Percentiles rank a stretch among this genome's conserved stretches.
These are phyloP conservation scores for Charina bottae DNA, from an alignment of 2,113 vertebrate species.

Conservation along the genomic window DNA sequence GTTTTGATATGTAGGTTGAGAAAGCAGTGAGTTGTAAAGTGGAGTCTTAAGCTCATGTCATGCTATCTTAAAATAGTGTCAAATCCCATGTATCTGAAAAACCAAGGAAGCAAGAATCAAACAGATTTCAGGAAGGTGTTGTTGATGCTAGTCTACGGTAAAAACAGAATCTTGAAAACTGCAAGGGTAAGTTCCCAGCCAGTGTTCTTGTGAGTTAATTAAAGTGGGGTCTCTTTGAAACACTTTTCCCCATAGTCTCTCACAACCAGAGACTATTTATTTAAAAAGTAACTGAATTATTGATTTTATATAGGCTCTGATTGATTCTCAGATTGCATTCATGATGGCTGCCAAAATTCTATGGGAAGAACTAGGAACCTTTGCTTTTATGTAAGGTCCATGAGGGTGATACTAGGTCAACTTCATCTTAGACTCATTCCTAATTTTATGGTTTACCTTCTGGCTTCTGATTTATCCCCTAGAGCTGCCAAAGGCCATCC, in stretches of 20 bases:
- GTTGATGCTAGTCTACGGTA: neutral
- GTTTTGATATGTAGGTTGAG: neutral
- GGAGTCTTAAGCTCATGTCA: neutral
- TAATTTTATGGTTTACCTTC: neutral
- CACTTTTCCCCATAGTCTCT: neutral
- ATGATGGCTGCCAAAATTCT: neutral
- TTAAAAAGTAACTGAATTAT: neutral
- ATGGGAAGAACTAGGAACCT: neutral
- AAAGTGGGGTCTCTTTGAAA: neutral
- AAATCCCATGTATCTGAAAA: neutral
- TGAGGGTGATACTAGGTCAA: neutral
- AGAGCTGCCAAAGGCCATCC: neutral
- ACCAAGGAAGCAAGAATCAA: neutral
- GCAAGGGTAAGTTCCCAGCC: neutral
- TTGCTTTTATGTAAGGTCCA: neutral
- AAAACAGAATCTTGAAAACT: neutral
- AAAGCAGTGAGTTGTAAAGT: neutral
- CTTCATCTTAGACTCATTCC: neutral
- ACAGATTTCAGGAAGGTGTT: neutral
- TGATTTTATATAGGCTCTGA: neutral
- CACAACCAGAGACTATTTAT: neutral
- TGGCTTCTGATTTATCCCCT: neutral
- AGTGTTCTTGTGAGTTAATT: neutral
- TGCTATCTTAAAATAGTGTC: neutral
- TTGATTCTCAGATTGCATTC: neutral